These are phyloP conservation scores for Scartelaos histophorus DNA, from an alignment of 2,113 vertebrate genomes.

Conservation along the genomic window DNA sequence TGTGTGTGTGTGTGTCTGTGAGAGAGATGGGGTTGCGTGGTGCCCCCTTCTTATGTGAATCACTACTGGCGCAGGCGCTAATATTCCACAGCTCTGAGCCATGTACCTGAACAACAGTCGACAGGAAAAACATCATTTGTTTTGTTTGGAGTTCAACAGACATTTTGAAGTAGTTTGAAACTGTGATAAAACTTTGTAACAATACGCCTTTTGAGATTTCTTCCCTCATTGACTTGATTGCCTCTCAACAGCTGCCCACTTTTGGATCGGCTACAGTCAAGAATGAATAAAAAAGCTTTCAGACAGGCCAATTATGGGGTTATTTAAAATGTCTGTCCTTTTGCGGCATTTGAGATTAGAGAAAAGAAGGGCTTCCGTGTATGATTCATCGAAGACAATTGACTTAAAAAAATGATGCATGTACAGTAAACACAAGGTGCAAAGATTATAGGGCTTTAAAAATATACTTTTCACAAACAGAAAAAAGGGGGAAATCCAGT, in stretches of 20 bases:
- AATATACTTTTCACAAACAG: constrained; percentile 34
- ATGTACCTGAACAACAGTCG: constrained; percentile 65
- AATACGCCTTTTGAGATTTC: constrained; percentile 74
- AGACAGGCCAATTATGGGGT: constrained; percentile 75
- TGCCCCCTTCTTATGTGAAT: constrained; percentile 49
- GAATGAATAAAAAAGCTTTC: constrained; percentile 56
- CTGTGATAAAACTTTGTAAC: constrained; percentile 65
- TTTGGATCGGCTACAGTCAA: constrained; percentile 67
- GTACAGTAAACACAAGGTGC: constrained; percentile 26
- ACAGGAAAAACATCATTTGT: constrained; percentile 73
- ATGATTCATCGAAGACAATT: constrained; percentile 35
- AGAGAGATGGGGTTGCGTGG: constrained; percentile 2
- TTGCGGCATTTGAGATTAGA: constrained; percentile 47
- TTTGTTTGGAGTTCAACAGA: constrained; percentile 68
- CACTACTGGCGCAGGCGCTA: constrained; percentile 55
- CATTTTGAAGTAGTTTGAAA: constrained; percentile 61
- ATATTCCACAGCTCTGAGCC: constrained; percentile 65
- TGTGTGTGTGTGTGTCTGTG: constrained; percentile 28
- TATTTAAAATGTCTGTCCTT: constrained; percentile 65
- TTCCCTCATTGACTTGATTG: constrained; percentile 60
- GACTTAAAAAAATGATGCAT: constrained; percentile 12
- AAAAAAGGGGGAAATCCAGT: constrained; percentile 41
- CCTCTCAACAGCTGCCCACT: constrained; percentile 69
- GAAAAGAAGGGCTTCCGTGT: constrained; percentile 25
- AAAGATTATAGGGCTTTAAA: constrained; percentile 38